These are phyloP conservation scores for Vimba vimba DNA, from an alignment of 2,113 vertebrate genomes.

Conservation along the genomic window DNA sequence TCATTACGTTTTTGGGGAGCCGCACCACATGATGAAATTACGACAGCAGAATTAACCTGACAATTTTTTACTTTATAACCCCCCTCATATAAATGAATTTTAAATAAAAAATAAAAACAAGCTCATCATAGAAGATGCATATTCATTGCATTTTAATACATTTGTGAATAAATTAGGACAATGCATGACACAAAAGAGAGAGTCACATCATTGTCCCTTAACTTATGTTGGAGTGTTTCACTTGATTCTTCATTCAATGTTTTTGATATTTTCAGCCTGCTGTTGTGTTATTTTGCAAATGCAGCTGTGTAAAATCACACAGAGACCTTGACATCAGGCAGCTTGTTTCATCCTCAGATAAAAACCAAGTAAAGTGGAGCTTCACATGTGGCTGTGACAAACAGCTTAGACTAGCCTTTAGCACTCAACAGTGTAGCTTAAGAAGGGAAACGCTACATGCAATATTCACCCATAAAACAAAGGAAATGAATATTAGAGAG, in stretches of 20 bases:
- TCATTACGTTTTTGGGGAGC: no score
- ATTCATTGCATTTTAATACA: not conserved
- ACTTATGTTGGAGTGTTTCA: no score
- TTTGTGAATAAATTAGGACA: not conserved
- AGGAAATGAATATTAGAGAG: conserved; percentile 53
- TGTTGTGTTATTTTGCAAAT: not conserved
- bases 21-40: not conserved
- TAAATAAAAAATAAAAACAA: no score
- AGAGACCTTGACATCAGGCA: not conserved
- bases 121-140: no score
- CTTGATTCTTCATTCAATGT: not conserved
- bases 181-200: not conserved
- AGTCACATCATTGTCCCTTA: not conserved
- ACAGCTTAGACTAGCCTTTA: conserved; percentile 19
- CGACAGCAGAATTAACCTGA: not conserved
- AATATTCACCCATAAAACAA: conserved; percentile 39
- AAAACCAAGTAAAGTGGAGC: not conserved
- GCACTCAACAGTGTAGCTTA: conserved; percentile 27
- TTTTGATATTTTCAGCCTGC: not conserved
- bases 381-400: not conserved
- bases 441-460: conserved; percentile 9
- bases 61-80: no score
- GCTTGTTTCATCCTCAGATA: not conserved
- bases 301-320: conserved; percentile 4
- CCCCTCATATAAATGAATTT: no score